Evolutionary conservation across 2,113 vertebrate genomes (phyloP), one percentile per base, ranked within the genome.

Genomic region (Oncorhynchus kisutch): DNA sequence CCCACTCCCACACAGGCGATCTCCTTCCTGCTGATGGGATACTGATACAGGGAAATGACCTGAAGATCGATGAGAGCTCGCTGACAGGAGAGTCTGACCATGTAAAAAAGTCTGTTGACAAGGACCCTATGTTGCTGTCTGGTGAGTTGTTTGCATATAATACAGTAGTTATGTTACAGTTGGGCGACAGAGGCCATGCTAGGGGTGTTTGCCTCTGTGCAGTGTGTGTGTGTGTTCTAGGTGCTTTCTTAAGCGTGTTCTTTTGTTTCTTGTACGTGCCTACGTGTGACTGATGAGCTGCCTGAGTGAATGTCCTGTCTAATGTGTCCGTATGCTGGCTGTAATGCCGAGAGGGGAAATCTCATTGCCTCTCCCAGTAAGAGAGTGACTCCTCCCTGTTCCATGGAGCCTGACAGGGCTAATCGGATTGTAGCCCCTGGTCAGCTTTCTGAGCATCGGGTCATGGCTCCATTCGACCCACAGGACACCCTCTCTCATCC

Each of bases 1-100:
- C 16, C 69, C 24, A 18, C 67, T 54, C 1, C 45, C 25, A 72
- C 71, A 68, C 78, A 95, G 94, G 94, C 39, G 95, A 96, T 88
- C 91, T 96, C 75, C 92, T 95, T 77, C 94, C 95, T 1, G 92
- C 94, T 0, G 95, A 95, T 0, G 95, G 95, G 1, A 85, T 95
- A 78, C 91, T 95, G 67, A 94, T 95, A 85, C 95, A 95, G 76
- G 93, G 93, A 48, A 95, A 94, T 1, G 94, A 95, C 86, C 92
- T 95, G 57, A 94, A 95, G 85, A 92, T 95, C 0, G 95, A 95
- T 1, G 95, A 95, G 87, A 95, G 95, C 79, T 93, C 95, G 5
- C 89, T 95, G 88, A 95, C 94, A 0, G 94, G 95, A 25, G 95
- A 95, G 78, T 95, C 94, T 0, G 95, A 95, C 84, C 95, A 95